Percentiles rank a stretch among this genome's conserved stretches.
phyloP scores from a whole-genome alignment of 23 tunicate genomes.

The Botrylloides violaceus region DNA sequence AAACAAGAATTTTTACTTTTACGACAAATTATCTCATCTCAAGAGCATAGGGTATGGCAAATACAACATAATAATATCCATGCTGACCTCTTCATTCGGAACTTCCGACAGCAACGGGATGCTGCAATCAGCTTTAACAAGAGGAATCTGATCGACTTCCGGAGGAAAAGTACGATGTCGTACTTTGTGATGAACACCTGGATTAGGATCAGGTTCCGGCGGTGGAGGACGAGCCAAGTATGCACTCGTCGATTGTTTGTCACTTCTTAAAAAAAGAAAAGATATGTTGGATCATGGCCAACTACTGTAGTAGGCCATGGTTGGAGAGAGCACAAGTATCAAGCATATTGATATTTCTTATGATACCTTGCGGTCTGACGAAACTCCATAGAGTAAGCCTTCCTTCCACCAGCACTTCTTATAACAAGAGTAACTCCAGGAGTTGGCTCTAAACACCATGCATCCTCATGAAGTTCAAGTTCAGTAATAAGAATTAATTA shows the following conservation, averaged over 20 bases:
- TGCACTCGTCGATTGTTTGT: slow-evolving; percentile 30
- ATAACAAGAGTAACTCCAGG: slow-evolving; percentile 68
- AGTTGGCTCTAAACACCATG: slow-evolving; percentile 38
- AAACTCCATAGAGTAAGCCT: slow-evolving; percentile 69
- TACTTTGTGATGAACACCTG: slow-evolving; percentile 22
- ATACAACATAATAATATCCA: no score
- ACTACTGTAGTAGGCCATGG: no score
- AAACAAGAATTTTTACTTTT: no score
- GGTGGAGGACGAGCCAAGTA: slow-evolving; percentile 51
- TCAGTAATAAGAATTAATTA: no score
- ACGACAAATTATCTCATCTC: no score
- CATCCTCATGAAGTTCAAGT: not conserved
- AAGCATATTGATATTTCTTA: no score
- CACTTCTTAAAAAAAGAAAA: no score
- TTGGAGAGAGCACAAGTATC: no score
- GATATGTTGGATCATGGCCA: no score
- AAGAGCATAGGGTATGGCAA: no score
- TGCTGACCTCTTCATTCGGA: slow-evolving; percentile 57
- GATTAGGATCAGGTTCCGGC: slow-evolving; percentile 35
- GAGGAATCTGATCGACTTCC: slow-evolving; percentile 82
- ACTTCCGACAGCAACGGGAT: slow-evolving; percentile 76
- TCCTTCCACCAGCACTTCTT: slow-evolving; percentile 55
- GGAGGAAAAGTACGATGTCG: slow-evolving; percentile 63
- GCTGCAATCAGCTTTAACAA: slow-evolving; percentile 81
- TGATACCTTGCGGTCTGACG: slow-evolving; percentile 77